Percentiles rank a stretch among this genome's conserved stretches.
Conservation (phyloP, 2,113 vertebrate genomes). For the Aegotheles bennettii region DNA sequence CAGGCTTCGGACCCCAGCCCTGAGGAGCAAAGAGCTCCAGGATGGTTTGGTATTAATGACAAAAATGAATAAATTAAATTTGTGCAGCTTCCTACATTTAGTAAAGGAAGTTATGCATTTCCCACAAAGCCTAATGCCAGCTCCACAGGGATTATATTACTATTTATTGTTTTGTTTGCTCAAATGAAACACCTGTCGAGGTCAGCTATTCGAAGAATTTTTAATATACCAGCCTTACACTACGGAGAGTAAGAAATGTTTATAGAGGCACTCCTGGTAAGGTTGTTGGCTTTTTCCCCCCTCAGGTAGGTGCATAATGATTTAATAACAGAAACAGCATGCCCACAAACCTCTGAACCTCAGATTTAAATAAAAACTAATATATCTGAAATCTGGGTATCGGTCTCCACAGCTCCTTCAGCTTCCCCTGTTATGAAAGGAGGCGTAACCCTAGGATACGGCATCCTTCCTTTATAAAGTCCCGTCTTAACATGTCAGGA, state of each 20-base stretch:
- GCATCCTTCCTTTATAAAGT: conserved; percentile 44
- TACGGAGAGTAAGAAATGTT: conserved; percentile 52
- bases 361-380: conserved; percentile 66
- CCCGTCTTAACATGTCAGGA: conserved; percentile 47
- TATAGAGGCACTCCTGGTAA: conserved; percentile 39
- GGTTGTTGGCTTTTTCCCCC: conserved; percentile 9
- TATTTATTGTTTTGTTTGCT: conserved; percentile 68
- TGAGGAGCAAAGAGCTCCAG: background rate
- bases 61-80: conserved; percentile 57
- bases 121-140: conserved; percentile 44
- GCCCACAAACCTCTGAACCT: conserved; percentile 50
- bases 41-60: conserved; percentile 45
- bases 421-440: conserved; percentile 21
- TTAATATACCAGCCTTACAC: conserved; percentile 57
- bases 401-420: conserved; percentile 22
- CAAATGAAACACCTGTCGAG: conserved; percentile 54
- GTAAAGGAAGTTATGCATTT: conserved; percentile 63
- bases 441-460: conserved; percentile 50
- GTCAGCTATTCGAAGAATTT: conserved; percentile 64
- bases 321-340: conserved; percentile 72
- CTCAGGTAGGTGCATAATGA: conserved; percentile 54
- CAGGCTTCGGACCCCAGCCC: background rate
- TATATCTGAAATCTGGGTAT: conserved; percentile 53
- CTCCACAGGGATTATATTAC: conserved; percentile 52
- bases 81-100: conserved; percentile 34